Evolutionary conservation across 2,113 vertebrate genomes (phyloP).

Genomic region (Cyrtonyx montezumae): DNA sequence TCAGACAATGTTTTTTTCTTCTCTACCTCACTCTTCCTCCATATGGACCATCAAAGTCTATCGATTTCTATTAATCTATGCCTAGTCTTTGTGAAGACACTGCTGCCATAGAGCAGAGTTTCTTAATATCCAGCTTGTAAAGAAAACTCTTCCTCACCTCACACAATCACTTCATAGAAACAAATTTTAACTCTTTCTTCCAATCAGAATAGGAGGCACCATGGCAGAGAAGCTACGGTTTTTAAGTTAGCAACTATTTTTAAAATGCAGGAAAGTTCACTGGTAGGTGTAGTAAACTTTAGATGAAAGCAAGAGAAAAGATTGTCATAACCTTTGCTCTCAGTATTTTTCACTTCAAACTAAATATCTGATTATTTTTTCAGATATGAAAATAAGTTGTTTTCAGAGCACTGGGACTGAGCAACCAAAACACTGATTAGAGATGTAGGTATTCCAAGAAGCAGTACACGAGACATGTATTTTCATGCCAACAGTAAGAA

Average conservation of each 20-base stretch:
- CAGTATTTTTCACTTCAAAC: conserved; percentile 22
- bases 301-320: conserved; percentile 45
- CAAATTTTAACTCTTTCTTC: background rate
- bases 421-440: background rate
- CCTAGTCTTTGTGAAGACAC: background rate
- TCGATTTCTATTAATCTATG: background rate
- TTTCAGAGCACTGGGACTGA: background rate
- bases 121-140: background rate
- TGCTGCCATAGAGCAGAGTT: background rate
- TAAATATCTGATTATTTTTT: conserved; percentile 41
- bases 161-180: background rate
- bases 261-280: conserved; percentile 25
- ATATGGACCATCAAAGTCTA: background rate
- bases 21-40: background rate
- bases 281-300: conserved; percentile 16
- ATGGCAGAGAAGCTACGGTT: background rate
- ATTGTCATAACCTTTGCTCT: conserved; percentile 7
- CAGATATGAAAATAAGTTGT: background rate
- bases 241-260: conserved; percentile 10
- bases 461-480: background rate
- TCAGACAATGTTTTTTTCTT: background rate
- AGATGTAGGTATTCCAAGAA: background rate
- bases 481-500: background rate
- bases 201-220: background rate
- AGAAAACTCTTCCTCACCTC: background rate